These are phyloP conservation scores for Altica lythri DNA, from an alignment of 2,888 invertebrate genomes.

Conservation along the genomic window DNA sequence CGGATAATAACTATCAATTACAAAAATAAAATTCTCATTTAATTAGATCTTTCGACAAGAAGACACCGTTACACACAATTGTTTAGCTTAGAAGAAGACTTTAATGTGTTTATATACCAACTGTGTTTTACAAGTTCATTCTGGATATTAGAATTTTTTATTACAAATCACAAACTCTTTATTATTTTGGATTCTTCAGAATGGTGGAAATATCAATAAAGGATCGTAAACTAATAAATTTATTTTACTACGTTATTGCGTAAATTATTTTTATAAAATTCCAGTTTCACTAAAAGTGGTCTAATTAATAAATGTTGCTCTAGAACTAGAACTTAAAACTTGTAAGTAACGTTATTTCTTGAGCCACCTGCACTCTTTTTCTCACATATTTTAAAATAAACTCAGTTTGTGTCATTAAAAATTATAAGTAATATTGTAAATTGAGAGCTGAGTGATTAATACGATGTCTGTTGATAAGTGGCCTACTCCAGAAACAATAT, in stretches of 20 bases:
- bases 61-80: conserved; percentile 3
- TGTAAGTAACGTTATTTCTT: background rate
- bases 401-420: background rate
- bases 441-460: conserved; percentile 9
- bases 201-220: too few relatives aligned
- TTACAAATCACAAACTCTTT: background rate
- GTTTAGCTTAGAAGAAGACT: too few relatives aligned
- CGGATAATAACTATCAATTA: conserved; percentile 12
- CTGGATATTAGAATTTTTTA: background rate
- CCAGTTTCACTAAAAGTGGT: background rate
- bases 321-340: conserved; percentile 2
- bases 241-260: too few relatives aligned
- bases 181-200: background rate
- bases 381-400: conserved; percentile 7
- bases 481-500: background rate
- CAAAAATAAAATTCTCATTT: conserved; percentile 14
- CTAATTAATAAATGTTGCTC: background rate
- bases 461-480: conserved; percentile 1
- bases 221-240: too few relatives aligned
- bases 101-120: too few relatives aligned
- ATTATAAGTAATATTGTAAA: conserved; percentile 5
- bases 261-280: too few relatives aligned
- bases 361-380: conserved; percentile 2
- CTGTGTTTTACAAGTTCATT: too few relatives aligned
- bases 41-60: conserved; percentile 12